Evolutionary conservation across 2,797 vertebrate genomes (phyloP), one percentile per base, ranked within the genome.

Genomic region (Cottoperca gobio): DNA sequence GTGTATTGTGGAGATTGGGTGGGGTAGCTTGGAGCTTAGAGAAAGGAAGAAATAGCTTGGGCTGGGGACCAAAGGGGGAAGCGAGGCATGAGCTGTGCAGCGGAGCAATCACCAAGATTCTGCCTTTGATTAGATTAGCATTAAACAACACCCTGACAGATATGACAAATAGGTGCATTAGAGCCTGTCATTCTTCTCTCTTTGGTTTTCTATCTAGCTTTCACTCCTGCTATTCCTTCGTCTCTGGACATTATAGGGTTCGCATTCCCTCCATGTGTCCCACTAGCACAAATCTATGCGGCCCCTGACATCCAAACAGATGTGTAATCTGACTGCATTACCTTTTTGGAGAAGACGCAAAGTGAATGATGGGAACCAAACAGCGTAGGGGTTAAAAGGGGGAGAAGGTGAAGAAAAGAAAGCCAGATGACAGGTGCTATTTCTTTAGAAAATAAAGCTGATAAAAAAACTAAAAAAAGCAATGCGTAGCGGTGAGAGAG

Each of bases 121-220:
- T 90, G 93, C 86, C 92, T 96, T 95, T 96, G 94, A 97, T 96
- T 96, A 96, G 94, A 96, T 96, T 96, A 96, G 93, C 95, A 97
- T 96, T 96, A 96, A 97, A 94, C 93, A 96, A 95, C 93, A 95
- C 86, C 91, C 86, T 96, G 96, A 96, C 96, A 97, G 87, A 82
- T 90, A 95, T 97, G 96, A 98, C 95, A 97, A 98, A 97, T 96
- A 97, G 96, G 92, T 92, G 84, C 95, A 97, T 96, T 96, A 97
- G 93, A 94, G 92, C 88, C 88, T 84, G 93, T 95, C 95, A 96
- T 95, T 97, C 96, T 94, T 90, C 92, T 26, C 82, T 76, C 83
- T 85, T 85, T 86, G 73, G 62, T 88, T 90, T 88, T 88, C 84
- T 83, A 85, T 88, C 86, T 79, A 45, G 76, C 83, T 73, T 68